Conservation (phyloP, 2,797 vertebrate species). For the Cossypha niveicapilla region DNA sequence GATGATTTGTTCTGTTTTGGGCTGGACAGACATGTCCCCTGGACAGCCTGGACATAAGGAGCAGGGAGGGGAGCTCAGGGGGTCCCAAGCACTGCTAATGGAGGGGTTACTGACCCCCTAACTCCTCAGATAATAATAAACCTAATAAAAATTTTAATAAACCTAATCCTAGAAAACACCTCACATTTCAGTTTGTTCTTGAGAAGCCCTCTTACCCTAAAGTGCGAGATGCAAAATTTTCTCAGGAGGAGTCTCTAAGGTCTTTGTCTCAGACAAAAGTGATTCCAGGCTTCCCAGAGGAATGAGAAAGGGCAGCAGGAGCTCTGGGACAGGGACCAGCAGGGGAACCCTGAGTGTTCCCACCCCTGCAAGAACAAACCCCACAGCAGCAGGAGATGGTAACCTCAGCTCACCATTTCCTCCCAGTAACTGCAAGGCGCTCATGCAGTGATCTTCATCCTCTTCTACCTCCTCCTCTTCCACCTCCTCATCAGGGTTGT, state of each 20-base stretch:
- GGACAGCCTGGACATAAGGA: neutral
- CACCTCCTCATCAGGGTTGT: slow-evolving; percentile 80
- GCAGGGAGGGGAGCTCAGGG: neutral
- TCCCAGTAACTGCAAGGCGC: slow-evolving; percentile 89
- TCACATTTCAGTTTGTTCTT: neutral
- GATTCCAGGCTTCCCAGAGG: neutral
- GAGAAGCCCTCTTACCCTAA: neutral
- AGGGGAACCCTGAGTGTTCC: neutral
- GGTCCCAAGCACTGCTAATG: neutral
- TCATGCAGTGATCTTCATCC: slow-evolving; percentile 90
- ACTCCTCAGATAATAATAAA: neutral
- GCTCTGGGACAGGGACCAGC: neutral
- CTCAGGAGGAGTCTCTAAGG: neutral
- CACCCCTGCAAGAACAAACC: neutral
- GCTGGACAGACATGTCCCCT: accelerated
- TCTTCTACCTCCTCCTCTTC: slow-evolving; percentile 86
- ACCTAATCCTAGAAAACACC: neutral
- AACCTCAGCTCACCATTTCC: slow-evolving; percentile 75
- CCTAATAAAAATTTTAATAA: neutral
- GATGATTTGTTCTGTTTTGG: neutral
- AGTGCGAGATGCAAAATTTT: neutral
- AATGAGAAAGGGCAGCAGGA: neutral
- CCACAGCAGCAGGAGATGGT: neutral
- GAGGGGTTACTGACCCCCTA: neutral
- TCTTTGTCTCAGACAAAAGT: neutral